Conservation (phyloP, 2,113 vertebrate genomes). For the Colius striatus region DNA sequence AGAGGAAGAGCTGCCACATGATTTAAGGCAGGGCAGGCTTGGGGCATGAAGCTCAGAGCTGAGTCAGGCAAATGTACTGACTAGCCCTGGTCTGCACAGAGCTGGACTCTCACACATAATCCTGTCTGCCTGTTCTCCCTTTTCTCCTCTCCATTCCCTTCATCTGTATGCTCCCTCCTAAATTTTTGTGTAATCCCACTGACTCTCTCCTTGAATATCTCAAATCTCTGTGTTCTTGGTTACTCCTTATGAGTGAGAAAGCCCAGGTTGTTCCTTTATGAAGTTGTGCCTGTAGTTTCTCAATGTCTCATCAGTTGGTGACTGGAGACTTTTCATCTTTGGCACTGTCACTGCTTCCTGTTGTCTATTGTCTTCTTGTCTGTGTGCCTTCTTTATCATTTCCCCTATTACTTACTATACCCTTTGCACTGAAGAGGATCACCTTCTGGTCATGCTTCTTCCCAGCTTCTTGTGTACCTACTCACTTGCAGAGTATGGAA, state of each 20-base stretch:
- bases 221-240: not conserved
- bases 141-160: not conserved
- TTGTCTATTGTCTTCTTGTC: not conserved
- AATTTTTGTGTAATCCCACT: not conserved
- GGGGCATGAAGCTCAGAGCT: accelerated
- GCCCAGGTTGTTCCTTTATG: not conserved
- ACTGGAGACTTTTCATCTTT: not conserved
- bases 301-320: no score
- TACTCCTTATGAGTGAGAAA: not conserved
- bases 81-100: not conserved
- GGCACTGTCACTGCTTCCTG: not conserved
- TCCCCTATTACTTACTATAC: not conserved
- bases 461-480: no score
- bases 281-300: not conserved
- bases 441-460: no score
- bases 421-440: not conserved
- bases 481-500: no score
- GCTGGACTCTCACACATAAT: accelerated
- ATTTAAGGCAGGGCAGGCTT: not conserved
- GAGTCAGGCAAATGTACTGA: no score
- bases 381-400: not conserved
- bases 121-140: not conserved
- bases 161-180: accelerated
- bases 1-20: not conserved
- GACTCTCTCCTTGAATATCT: not conserved